phyloP scores from a whole-genome alignment of 2,113 vertebrate genomes.

The Anguilla japonica region DNA sequence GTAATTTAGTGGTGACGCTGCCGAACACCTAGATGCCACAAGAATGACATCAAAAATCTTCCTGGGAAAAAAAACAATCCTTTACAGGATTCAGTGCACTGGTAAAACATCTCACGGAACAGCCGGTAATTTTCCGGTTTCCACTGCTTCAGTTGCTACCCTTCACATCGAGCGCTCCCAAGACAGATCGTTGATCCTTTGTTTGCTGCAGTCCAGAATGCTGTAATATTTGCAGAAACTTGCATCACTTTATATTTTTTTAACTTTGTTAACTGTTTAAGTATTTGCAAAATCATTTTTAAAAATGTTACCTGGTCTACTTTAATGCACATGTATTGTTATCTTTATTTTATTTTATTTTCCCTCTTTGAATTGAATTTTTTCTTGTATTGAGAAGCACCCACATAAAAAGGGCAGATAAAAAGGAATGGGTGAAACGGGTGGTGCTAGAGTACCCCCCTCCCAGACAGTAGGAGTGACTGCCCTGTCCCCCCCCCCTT shows the following conservation, averaged over 20 bases:
- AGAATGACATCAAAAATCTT: neutral
- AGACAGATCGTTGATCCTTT: neutral
- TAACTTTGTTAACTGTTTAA: neutral
- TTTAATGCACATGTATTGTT: neutral
- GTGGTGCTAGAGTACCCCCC: neutral
- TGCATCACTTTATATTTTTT: neutral
- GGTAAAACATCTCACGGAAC: neutral
- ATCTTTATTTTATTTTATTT: neutral
- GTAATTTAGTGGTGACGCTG: constrained; percentile 15
- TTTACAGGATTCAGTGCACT: neutral
- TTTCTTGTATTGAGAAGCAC: neutral
- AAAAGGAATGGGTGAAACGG: neutral
- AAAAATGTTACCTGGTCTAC: neutral
- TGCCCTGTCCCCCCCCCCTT: neutral
- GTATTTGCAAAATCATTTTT: neutral
- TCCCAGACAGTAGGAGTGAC: neutral
- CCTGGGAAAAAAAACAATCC: neutral
- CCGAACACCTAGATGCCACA: constrained; percentile 13
- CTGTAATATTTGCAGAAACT: constrained; percentile 13
- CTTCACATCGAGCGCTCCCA: neutral
- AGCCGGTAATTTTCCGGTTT: neutral
- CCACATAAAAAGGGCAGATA: neutral
- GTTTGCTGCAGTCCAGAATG: neutral
- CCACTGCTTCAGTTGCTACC: neutral
- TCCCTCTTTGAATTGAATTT: neutral